phyloP scores from a whole-genome alignment of 2,797 vertebrate genomes.

The Eulemur rubriventer region DNA sequence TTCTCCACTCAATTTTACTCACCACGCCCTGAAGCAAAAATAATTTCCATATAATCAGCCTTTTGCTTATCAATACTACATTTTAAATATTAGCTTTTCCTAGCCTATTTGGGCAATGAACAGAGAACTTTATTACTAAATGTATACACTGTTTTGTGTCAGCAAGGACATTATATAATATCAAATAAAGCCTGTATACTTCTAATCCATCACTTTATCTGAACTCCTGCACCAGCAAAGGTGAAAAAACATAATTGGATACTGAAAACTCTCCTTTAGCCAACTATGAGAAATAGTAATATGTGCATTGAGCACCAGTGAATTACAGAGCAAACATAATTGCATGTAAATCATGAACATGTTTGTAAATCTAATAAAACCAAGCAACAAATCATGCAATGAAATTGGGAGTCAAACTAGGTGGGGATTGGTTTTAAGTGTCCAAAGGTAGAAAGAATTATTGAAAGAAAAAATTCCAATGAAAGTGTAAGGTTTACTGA shows the following conservation, averaged over 20 bases:
- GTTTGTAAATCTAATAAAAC: slow-evolving; percentile 35
- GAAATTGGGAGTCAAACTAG: not conserved
- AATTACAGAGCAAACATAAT: slow-evolving; percentile 32
- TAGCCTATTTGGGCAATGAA: not conserved
- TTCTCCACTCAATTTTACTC: not conserved
- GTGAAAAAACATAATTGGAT: not conserved
- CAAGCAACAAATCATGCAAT: not conserved
- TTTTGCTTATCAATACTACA: slow-evolving; percentile 17
- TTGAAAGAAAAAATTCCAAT: not conserved
- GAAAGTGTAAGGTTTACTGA: not conserved
- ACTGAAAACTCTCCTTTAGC: slow-evolving; percentile 11
- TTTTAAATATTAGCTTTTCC: slow-evolving; percentile 44
- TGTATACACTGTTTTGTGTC: slow-evolving; percentile 1
- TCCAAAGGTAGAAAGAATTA: not conserved
- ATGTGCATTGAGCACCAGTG: not conserved
- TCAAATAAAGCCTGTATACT: slow-evolving; percentile 7
- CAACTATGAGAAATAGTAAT: slow-evolving; percentile 12
- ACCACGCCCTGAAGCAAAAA: not conserved
- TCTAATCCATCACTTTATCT: slow-evolving; percentile 36
- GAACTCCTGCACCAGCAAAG: slow-evolving; percentile 12
- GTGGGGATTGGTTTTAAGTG: not conserved
- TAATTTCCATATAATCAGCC: not conserved
- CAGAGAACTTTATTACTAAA: slow-evolving; percentile 43
- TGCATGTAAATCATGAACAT: not conserved
- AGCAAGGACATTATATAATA: slow-evolving; percentile 17